Percentiles rank a stretch among this genome's conserved stretches.
phyloP scores from a whole-genome alignment of 2,888 invertebrate genomes.

The Tricholauxania praeusta region DNA sequence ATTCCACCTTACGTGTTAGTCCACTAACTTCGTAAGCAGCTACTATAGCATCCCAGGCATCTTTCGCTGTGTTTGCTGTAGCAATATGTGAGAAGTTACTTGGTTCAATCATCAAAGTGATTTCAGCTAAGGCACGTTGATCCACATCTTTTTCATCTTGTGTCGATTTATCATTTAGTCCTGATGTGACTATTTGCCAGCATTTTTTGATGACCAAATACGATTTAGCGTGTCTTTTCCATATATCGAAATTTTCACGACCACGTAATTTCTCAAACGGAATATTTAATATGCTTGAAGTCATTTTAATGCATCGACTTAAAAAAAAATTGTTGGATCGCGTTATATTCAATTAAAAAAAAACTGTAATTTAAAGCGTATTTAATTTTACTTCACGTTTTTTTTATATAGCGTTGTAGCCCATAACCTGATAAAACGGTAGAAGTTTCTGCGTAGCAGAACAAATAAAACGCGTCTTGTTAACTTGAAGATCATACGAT shows the following conservation, averaged over 20 bases:
- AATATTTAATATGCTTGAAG: neutral
- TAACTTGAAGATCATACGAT: no score
- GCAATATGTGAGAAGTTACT: conserved; percentile 47
- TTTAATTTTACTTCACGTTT: no score
- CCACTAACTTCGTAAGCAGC: conserved; percentile 44
- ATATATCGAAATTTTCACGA: conserved; percentile 48
- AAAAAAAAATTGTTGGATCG: no score
- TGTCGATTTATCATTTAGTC: conserved; percentile 29
- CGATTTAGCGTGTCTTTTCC: conserved; percentile 55
- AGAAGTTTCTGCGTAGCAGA: no score
- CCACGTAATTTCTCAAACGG: conserved; percentile 40
- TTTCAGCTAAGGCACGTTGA: conserved; percentile 45
- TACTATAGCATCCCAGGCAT: conserved; percentile 46
- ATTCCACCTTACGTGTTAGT: conserved; percentile 40
- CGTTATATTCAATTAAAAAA: no score
- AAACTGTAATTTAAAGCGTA: no score
- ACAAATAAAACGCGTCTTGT: no score
- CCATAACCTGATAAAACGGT: no score
- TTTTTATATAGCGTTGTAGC: no score
- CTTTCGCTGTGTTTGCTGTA: conserved; percentile 43
- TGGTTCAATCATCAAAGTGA: conserved; percentile 47
- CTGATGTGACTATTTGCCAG: conserved; percentile 42
- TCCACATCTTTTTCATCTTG: conserved; percentile 37
- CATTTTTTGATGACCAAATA: conserved; percentile 42
- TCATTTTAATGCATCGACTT: no score